Evolutionary conservation across 2,888 invertebrate genomes (phyloP).

Genomic region (Lydus trimaculatus): DNA sequence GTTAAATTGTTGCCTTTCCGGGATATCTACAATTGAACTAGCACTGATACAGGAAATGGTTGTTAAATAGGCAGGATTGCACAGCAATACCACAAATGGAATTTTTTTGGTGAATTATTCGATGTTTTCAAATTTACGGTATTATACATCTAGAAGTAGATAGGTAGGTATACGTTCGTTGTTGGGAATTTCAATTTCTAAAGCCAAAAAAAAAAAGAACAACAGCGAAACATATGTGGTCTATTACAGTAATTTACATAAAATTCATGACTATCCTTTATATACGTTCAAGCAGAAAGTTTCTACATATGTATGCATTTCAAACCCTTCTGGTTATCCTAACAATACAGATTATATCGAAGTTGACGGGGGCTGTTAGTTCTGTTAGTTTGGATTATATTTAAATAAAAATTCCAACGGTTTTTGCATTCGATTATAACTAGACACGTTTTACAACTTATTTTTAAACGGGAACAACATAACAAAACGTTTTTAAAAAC

Average conservation of each 20-base stretch:
- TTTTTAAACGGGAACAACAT: neutral
- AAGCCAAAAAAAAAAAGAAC: conserved; percentile 9
- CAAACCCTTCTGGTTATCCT: neutral
- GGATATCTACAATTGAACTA: neutral
- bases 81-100: neutral
- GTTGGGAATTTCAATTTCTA: neutral
- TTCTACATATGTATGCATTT: conserved; percentile 18
- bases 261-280: conserved; percentile 43
- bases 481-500: neutral
- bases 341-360: neutral
- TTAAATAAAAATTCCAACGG: neutral
- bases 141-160: too few species aligned
- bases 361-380: neutral
- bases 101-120: neutral
- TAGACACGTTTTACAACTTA: neutral
- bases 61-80: neutral
- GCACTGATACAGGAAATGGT: neutral
- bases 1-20: neutral
- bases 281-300: conserved; percentile 29
- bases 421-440: neutral
- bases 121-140: neutral
- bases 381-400: neutral
- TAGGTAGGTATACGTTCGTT: neutral
- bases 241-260: conserved; percentile 42
- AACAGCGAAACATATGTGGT: conserved; percentile 18